Evolutionary conservation across 2,888 invertebrate genomes (phyloP).

Genomic region (Drosophila acutilabella): DNA sequence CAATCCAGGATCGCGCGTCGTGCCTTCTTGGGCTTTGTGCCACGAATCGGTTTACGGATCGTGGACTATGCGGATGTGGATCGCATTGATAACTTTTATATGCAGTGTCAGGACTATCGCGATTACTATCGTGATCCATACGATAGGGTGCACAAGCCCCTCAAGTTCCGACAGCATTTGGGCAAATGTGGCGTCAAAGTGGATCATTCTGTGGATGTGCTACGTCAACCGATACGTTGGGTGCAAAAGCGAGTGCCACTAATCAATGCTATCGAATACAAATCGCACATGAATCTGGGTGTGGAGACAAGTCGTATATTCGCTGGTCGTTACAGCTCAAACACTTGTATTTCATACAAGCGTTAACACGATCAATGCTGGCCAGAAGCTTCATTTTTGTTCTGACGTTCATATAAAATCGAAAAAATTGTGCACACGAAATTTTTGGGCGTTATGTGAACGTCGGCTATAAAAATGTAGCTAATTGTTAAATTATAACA

Average conservation of each 20-base stretch:
- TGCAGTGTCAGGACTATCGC: conserved; percentile 78
- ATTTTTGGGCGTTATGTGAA: conserved; percentile 37
- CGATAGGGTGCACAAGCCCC: conserved; percentile 64
- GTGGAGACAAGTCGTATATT: conserved; percentile 1
- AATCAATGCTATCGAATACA: conserved; percentile 25
- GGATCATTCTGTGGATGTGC: conserved; percentile 29
- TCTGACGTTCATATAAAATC: conserved; percentile 22
- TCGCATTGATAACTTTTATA: conserved; percentile 78
- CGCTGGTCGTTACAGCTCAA: conserved; percentile 17
- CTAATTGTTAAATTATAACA: not conserved
- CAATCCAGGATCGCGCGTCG: conserved; percentile 60
- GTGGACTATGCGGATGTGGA: conserved; percentile 75
- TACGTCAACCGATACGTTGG: conserved; percentile 39
- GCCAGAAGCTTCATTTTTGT: not conserved
- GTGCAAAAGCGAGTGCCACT: conserved; percentile 9
- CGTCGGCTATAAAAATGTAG: not conserved
- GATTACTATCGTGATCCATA: conserved; percentile 82
- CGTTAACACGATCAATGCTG: conserved; percentile 18
- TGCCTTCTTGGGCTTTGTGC: conserved; percentile 70
- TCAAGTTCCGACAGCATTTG: conserved; percentile 50
- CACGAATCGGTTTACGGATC: conserved; percentile 74
- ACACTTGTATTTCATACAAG: conserved; percentile 30
- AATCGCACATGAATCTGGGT: conserved; percentile 47
- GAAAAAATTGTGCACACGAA: conserved; percentile 10
- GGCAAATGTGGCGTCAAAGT: conserved; percentile 50